Conservation (phyloP, 2,797 vertebrate species). For the Dallia pectoralis region DNA sequence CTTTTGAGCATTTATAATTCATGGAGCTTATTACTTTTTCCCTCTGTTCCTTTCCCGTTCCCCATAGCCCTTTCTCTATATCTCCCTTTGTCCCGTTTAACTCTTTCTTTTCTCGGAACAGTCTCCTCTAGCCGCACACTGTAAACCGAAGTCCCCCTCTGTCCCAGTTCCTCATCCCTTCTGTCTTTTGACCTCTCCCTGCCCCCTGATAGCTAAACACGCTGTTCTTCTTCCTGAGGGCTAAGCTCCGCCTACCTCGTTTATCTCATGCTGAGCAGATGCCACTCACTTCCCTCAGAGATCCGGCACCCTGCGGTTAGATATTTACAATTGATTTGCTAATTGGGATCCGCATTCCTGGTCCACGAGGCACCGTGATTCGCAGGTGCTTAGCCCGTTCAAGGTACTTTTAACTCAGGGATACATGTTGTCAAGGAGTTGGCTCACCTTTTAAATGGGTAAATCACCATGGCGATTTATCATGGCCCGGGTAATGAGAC, state of each 20-base stretch:
- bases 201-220: neutral
- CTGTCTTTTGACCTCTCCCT: neutral
- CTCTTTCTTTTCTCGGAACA: neutral
- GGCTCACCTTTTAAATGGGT: no score
- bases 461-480: no score
- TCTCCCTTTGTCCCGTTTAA: neutral
- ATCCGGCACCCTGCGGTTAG: neutral
- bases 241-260: neutral
- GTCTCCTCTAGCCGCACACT: neutral
- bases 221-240: neutral
- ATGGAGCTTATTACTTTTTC: neutral
- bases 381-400: neutral
- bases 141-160: neutral
- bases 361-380: neutral
- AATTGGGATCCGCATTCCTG: neutral
- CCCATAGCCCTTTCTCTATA: neutral
- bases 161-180: neutral
- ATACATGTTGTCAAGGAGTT: neutral
- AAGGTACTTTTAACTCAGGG: constrained; percentile 26
- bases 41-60: neutral
- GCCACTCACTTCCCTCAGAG: neutral
- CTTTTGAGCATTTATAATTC: neutral
- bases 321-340: neutral
- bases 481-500: no score
- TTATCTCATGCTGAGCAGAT: neutral